phyloP scores from a whole-genome alignment of 2,888 invertebrate species.

The Thera obeliscata region DNA sequence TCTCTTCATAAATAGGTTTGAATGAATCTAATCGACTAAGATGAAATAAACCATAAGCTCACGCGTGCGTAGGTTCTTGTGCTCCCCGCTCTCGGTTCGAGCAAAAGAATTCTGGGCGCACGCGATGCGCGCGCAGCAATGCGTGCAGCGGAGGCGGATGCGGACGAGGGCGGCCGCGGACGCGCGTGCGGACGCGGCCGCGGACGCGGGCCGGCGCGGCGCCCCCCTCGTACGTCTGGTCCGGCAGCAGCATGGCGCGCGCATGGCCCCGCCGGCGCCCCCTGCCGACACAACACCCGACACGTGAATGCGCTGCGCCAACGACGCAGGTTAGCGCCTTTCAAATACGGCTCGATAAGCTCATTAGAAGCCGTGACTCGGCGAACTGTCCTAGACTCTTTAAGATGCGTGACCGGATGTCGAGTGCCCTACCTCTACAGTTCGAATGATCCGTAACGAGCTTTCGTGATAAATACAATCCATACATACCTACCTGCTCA shows the following conservation, averaged over 20 bases:
- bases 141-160: constrained; percentile 71
- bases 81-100: constrained; percentile 75
- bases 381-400: constrained; percentile 2
- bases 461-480: too few relatives aligned
- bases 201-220: constrained; percentile 72
- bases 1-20: too few relatives aligned
- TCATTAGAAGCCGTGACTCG: constrained; percentile 58
- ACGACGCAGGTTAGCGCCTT: constrained; percentile 7
- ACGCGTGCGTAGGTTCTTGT: constrained; percentile 20
- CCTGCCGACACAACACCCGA: constrained; percentile 10
- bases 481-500: too few relatives aligned
- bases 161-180: constrained; percentile 75
- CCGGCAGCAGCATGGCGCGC: constrained; percentile 89
- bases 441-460: too few relatives aligned
- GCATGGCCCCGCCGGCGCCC: constrained; percentile 34
- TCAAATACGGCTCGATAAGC: constrained; percentile 21
- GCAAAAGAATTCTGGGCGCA: constrained; percentile 91
- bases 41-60: constrained; percentile 5
- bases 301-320: neutral
- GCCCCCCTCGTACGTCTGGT: constrained; percentile 89
- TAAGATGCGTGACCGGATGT: constrained; percentile 2
- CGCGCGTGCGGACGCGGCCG: constrained; percentile 73
- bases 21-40: too few relatives aligned
- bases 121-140: constrained; percentile 82
- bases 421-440: neutral